These are phyloP conservation scores for Serinus canaria DNA, from an alignment of 2,113 vertebrate genomes.

Conservation along the genomic window DNA sequence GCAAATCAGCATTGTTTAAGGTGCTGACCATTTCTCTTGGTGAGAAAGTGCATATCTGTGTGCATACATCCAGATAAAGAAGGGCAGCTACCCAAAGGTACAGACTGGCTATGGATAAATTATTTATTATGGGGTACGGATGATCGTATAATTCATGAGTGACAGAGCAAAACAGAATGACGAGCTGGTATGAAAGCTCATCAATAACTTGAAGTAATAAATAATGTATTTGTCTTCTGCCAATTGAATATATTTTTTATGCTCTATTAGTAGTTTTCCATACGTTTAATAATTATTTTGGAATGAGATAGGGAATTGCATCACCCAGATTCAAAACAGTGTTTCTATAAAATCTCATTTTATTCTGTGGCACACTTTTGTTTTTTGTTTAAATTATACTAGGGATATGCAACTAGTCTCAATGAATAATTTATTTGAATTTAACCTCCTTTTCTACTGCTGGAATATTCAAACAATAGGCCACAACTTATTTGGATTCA, in stretches of 20 bases:
- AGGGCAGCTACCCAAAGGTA: not conserved
- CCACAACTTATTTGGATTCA: conserved; percentile 33
- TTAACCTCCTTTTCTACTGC: conserved; percentile 51
- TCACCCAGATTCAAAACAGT: not conserved
- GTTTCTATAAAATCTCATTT: not conserved
- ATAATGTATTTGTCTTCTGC: conserved; percentile 52
- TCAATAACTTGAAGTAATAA: conserved; percentile 62
- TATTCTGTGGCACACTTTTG: not conserved
- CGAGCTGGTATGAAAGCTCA: conserved; percentile 45
- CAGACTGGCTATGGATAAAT: conserved; percentile 18
- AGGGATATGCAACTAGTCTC: conserved; percentile 31
- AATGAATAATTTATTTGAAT: conserved; percentile 59
- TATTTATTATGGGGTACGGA: conserved; percentile 57
- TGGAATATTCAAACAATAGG: conserved; percentile 49
- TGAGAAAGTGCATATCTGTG: not conserved
- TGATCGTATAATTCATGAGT: conserved; percentile 57
- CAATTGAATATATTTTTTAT: conserved; percentile 12
- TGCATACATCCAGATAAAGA: conserved; percentile 3
- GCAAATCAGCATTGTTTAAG: not conserved
- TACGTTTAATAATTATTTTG: conserved; percentile 18
- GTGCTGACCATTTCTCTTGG: not conserved
- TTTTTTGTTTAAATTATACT: conserved; percentile 45
- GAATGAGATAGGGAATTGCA: not conserved
- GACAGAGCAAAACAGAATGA: conserved; percentile 53
- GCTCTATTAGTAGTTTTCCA: not conserved